Evolutionary conservation across 2,113 vertebrate genomes (phyloP), one percentile per base, ranked within the genome.

Genomic region (Sinocyclocheilus grahami): DNA sequence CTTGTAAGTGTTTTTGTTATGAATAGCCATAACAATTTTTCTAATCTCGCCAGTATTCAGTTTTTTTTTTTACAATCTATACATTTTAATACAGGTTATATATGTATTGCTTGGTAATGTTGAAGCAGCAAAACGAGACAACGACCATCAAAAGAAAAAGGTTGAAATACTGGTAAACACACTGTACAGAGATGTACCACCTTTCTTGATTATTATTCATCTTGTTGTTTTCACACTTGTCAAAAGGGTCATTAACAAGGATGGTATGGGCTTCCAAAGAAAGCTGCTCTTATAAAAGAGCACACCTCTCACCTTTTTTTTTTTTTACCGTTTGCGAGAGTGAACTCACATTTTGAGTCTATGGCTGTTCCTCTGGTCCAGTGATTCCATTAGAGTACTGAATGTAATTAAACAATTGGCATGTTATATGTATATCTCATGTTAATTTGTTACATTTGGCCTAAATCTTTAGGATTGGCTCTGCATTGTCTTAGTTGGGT

Each of bases 51-150:
- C 93, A 92, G 98, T 97, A 97, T 96, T 97, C 94, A 95, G 94
- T 94, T 92, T 88, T 7, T 7, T 7, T 42, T 48, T 48, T 97
- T 96, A 98, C 97, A 97, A 97, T 97, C 97, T 99, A 97, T 98
- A 98, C 97, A 99, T 96, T 95, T 98, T 96, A 96, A 98, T 98
- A 98, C 97, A 98, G 95, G 96, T 97, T 98, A 97, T 95, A 97
- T 97, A 95, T 93, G 94, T 95, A 95, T 95, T 96, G 95, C 95
- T 96, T 94, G 94, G 95, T 85, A 86, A 96, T 95, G 96, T 91
- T 93, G 95, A 96, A 97, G 95, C 97, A 96, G 95, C 89, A 85
- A 92, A 92, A 88, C 79, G 88, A 92, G 92, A 93, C 92, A 91
- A 85, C 88, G 88, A 90, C 91, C 86, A 89, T 90, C 89, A 76